A percentile compares a stretch with the other conserved stretches of the same genome.
Conservation (phyloP, 92 coral and sea anemone species). For the Palythoa heliodiscus region DNA sequence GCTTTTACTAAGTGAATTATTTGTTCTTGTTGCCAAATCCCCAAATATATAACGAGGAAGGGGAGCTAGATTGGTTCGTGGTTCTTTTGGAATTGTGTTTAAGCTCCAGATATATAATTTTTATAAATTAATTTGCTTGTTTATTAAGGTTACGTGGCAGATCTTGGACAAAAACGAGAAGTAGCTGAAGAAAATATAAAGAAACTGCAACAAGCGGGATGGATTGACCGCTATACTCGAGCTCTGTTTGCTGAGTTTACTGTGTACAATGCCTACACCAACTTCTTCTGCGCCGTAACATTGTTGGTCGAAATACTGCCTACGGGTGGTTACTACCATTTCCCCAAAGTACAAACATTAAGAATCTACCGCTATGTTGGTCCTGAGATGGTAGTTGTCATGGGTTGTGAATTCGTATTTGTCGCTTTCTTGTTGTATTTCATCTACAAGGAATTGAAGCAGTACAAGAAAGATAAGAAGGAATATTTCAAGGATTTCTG, state of each 20-base stretch:
- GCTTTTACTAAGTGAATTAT: too few species aligned
- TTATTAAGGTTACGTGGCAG: slow-evolving; percentile 77
- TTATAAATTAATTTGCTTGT: not conserved
- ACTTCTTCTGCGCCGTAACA: slow-evolving; percentile 85
- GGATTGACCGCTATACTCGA: slow-evolving; percentile 86
- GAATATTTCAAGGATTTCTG: slow-evolving; percentile 78
- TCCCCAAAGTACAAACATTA: slow-evolving; percentile 75
- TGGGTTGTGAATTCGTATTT: slow-evolving; percentile 85
- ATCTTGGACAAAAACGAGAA: slow-evolving; percentile 63
- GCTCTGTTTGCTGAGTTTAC: slow-evolving; percentile 87
- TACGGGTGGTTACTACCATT: slow-evolving; percentile 72
- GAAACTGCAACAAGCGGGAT: slow-evolving; percentile 39
- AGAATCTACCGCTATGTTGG: slow-evolving; percentile 86
- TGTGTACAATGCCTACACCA: slow-evolving; percentile 77
- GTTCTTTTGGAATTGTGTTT: too few species aligned
- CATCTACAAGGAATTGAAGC: slow-evolving; percentile 73
- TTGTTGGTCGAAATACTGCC: slow-evolving; percentile 74
- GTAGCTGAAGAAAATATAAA: slow-evolving; percentile 39
- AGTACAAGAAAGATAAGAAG: slow-evolving; percentile 60
- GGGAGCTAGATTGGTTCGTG: too few species aligned
- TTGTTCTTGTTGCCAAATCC: too few species aligned
- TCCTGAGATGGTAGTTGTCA: slow-evolving; percentile 87
- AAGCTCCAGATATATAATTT: too few species aligned
- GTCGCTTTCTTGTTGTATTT: slow-evolving; percentile 74
- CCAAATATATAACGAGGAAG: too few species aligned